phyloP scores from a whole-genome alignment of 1,140 invertebrate genomes.

The Anastrepha ludens region DNA sequence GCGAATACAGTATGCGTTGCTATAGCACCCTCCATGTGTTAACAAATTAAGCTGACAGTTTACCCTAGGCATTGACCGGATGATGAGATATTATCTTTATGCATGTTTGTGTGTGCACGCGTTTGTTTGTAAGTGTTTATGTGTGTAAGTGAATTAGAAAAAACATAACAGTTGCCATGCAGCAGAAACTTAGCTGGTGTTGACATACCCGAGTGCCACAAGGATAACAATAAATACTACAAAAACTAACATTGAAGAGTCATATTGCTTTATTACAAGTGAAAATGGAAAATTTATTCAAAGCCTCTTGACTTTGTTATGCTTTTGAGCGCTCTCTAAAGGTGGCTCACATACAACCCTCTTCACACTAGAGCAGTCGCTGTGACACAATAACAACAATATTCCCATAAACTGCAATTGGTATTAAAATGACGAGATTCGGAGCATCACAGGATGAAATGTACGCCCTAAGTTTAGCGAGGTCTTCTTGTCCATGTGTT shows the following conservation, averaged over 20 bases:
- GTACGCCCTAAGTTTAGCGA: neutral
- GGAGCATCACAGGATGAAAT: neutral
- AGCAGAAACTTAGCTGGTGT: neutral
- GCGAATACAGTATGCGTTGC: neutral
- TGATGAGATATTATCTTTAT: neutral
- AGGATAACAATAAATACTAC: neutral
- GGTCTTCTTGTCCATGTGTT: neutral
- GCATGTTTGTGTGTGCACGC: neutral
- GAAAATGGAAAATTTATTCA: slow-evolving; percentile 50
- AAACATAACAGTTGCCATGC: slow-evolving; percentile 19
- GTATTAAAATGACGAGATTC: neutral
- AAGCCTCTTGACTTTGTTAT: slow-evolving; percentile 46
- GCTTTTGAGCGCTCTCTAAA: neutral
- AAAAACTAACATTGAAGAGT: neutral
- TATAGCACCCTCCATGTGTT: slow-evolving; percentile 32
- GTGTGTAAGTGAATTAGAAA: neutral
- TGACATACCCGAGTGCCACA: neutral
- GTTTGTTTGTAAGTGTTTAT: neutral
- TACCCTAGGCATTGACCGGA: slow-evolving; percentile 38
- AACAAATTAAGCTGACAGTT: slow-evolving; percentile 44
- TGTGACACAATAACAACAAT: neutral
- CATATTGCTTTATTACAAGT: slow-evolving; percentile 48
- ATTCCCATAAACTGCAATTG: neutral
- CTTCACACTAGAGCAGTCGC: neutral
- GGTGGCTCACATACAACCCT: neutral